Evolutionary conservation across 2,888 invertebrate species (phyloP), one percentile per base, ranked within the genome.

Genomic region (Harpagoxenus sublaevis): DNA sequence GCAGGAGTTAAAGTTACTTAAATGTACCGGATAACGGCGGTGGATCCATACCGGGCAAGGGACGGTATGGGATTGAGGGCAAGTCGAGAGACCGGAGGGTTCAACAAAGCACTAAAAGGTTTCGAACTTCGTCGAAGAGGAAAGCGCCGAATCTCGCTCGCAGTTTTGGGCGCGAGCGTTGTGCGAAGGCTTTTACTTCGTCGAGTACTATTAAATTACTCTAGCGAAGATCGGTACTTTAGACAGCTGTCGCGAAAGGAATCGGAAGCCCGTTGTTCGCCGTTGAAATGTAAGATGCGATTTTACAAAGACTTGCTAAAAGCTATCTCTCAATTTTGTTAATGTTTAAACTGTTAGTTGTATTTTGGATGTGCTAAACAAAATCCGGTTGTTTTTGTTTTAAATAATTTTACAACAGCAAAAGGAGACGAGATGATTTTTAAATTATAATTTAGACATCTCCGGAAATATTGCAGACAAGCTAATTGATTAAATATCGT

Each of bases 51-150:
- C 39, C 57, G 78, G 60, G 81, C 70, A 87, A 85, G 83, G 82
- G 84, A 63, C 63, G 53, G 35, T 35, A 35, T 35, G 35, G 66
- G 88, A 74, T 84, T 84, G 77, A 39, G 65, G 60, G 65, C 70
- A 84, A 77, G 70, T 83, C 66, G 83, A 86, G 68, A 73, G 87
- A 77, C 84, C 73, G 81, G 39, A 35, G 83, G 83, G 82, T 87
- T 87, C 77, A 88, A 87, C 74, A 82, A 73, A 71, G 86, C 83
- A 85, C 86, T 85, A 88, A 89, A 89, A 84, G 89, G 88, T 86
- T 79, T 70, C 63, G 42, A 89, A 89, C 66, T 89, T 85, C 45
- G 73, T 63, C 68, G 70, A 81, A 79, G 79, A 51, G 70, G 42
- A 82, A 73, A 83, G 63, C 78, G 66, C 74, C 63, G 71, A 68